phyloP scores from a whole-genome alignment of 2,797 vertebrate species.

The Acropternis orthonyx region DNA sequence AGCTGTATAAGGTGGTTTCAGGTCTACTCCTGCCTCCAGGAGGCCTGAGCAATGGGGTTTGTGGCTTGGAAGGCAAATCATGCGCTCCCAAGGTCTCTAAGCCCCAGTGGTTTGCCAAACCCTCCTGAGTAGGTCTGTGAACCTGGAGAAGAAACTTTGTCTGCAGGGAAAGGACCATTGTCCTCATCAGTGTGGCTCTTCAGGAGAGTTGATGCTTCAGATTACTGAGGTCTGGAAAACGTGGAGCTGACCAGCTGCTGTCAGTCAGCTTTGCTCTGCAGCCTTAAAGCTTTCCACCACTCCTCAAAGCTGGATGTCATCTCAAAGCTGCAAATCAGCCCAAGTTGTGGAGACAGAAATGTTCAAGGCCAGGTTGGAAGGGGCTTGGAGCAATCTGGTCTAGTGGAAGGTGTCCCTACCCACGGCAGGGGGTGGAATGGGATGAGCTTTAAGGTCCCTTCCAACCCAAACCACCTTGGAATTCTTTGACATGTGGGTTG shows the following conservation, averaged over 20 bases:
- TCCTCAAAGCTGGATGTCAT: background rate
- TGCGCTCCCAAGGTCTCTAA: background rate
- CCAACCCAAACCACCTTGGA: background rate
- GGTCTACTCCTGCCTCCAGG: background rate
- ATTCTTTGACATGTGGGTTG: accelerated
- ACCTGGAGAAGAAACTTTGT: background rate
- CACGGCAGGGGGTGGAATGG: background rate
- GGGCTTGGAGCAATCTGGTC: background rate
- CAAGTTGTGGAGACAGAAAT: background rate
- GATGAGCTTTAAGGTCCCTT: background rate
- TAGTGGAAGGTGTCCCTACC: background rate
- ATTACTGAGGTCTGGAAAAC: background rate
- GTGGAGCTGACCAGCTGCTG: background rate
- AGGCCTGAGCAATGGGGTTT: background rate
- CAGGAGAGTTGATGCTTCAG: background rate
- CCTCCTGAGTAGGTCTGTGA: background rate
- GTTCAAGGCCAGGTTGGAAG: background rate
- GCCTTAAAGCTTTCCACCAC: background rate
- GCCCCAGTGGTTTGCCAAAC: background rate
- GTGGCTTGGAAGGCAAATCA: background rate
- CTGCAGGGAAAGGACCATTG: accelerated
- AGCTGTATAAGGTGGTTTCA: background rate
- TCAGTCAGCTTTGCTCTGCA: background rate
- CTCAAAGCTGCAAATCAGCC: background rate
- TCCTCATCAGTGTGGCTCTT: accelerated